phyloP scores from a whole-genome alignment of 2,113 vertebrate genomes.

The Benitochromis conjunctus region DNA sequence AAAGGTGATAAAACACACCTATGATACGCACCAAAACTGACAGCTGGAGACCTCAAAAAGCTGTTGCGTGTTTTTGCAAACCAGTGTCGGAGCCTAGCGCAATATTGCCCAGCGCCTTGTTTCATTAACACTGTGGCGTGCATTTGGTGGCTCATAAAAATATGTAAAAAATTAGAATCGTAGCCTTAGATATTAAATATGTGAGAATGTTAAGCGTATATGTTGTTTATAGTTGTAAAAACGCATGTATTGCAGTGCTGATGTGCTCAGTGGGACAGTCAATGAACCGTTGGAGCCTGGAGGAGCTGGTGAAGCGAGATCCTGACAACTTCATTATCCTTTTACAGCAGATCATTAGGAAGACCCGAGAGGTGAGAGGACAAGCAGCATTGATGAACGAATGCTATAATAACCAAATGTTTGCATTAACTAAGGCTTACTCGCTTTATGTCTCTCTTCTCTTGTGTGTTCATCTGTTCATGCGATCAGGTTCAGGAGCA shows the following conservation, averaged over 20 bases:
- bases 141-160: background rate
- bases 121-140: background rate
- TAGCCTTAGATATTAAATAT: background rate
- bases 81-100: background rate
- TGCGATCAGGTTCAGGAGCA: slow-evolving; percentile 83
- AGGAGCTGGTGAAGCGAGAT: slow-evolving; percentile 91
- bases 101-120: background rate
- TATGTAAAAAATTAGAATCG: background rate
- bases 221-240: background rate
- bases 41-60: background rate
- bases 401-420: background rate
- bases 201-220: background rate
- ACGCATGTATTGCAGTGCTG: slow-evolving; percentile 36
- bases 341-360: slow-evolving; percentile 88
- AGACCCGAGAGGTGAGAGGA: slow-evolving; percentile 83
- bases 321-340: slow-evolving; percentile 90
- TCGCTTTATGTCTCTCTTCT: background rate
- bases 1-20: slow-evolving; percentile 18
- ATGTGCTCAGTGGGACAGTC: slow-evolving; percentile 81
- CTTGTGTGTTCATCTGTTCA: background rate
- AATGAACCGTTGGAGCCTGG: slow-evolving; percentile 95
- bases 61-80: background rate
- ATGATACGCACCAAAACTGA: background rate
- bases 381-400: background rate
- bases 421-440: background rate